phyloP scores from a whole-genome alignment of 2,113 vertebrate genomes.

The Murina feae region DNA sequence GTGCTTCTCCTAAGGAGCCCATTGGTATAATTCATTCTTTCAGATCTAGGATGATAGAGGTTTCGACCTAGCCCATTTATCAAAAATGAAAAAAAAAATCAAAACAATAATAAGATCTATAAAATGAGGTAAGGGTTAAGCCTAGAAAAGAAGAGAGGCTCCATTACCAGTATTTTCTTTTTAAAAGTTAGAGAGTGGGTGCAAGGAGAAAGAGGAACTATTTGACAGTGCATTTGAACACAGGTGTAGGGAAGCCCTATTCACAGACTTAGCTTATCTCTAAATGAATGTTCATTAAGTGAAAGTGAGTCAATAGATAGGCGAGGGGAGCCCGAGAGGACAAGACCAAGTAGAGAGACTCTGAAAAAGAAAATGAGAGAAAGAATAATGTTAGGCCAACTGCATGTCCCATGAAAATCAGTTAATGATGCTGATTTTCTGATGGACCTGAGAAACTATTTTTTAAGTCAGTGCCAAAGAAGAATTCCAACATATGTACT shows the following conservation, averaged over 20 bases:
- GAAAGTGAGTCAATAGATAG: not conserved
- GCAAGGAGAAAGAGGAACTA: not conserved
- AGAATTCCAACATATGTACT: not conserved
- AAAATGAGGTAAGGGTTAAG: not conserved
- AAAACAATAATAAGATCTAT: not conserved
- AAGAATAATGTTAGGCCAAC: not conserved
- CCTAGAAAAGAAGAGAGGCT: not conserved
- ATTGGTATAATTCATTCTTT: not conserved
- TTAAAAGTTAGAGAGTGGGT: not conserved
- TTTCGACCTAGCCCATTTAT: not conserved
- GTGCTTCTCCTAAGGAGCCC: not conserved
- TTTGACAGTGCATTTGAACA: not conserved
- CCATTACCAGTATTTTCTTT: not conserved
- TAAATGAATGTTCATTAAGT: not conserved
- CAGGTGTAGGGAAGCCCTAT: not conserved
- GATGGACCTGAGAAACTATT: not conserved
- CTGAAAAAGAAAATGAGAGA: not conserved
- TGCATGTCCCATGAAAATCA: not conserved
- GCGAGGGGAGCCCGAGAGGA: not conserved
- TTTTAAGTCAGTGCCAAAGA: not conserved
- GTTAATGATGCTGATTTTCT: slow-evolving; percentile 3
- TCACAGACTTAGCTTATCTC: not conserved
- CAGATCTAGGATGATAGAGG: not conserved
- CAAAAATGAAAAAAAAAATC: not conserved
- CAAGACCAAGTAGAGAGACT: not conserved